Base-by-base conservation (phyloP, 2,888 invertebrate genomes). In the Microdon myrmicae region DNA sequence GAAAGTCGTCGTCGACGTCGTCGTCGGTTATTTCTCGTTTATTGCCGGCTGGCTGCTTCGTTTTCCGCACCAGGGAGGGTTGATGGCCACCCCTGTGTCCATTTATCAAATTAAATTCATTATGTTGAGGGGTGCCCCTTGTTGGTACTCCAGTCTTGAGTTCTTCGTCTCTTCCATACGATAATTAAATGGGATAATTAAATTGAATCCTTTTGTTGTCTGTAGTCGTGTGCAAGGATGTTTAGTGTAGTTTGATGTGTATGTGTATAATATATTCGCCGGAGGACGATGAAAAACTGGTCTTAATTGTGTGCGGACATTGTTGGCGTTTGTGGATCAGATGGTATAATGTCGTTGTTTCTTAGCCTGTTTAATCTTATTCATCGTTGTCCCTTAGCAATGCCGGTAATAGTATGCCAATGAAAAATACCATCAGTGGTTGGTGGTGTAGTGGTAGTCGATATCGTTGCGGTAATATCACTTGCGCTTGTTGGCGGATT, bases 31-130 rank as follows among this genome's bases (percentile, higher is more conserved):
- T 17, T 34, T 35, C 37, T 45, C 23, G 14, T 29, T 48, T 51
- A 44, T 39, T 39, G 37, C 16, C 37, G 22, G 45, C 9, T 44
- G 22, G 28, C 14, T 43, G 39, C 12, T 53, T 22, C 48, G 37
- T 9, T 9, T 45, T 25, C 22, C 17, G 28, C 41, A 16, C 8
- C 17, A 8, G 47, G 37, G 51, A 55, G 55, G 49, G 58, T 59
- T 48, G 58, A 54, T 54, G 67, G 39, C 66, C 54, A 67, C 67
- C 64, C 64, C 64, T 59, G 66, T 67, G 70, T 70, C 70, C 70
- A 70, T 68, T 70, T 70, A 70, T 70, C 68, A 70, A 70, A 70
- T 70, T 70, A 70, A 70, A 69, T 69, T 70, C 68, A 70, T 70
- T 69, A 68, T 68, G 64, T 67, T 31, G 55, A 51, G 55, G 67